Evolutionary conservation across 2,888 invertebrate genomes (phyloP), one percentile per base, ranked within the genome.

Genomic region (Arenicola marina): DNA sequence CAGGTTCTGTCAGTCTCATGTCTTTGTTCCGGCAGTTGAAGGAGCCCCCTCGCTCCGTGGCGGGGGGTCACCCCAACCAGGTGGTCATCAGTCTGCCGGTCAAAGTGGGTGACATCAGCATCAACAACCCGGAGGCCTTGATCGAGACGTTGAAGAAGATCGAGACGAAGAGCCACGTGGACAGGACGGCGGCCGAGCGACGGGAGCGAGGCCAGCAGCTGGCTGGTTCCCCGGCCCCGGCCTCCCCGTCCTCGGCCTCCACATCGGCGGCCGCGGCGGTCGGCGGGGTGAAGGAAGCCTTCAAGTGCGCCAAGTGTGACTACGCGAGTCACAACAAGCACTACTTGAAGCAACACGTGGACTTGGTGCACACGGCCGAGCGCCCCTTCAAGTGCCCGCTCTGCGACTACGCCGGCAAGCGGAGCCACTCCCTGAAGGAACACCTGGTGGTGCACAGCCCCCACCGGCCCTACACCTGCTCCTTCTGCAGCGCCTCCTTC

Each of bases 331-430:
- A 76, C 61, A 81, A 82, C 61, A 80, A 80, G 56, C 75, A 77
- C 61, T 82, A 81, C 64, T 68, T 80, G 43, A 79, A 79, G 61
- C 82, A 82, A 64, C 81, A 82, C 64, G 74, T 78, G 4, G 79
- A 79, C 56, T 69, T 80, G 7, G 80, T 81, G 2, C 82, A 82
- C 65, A 75, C 70, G 34, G 72, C 75, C n/a, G 77, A 76, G 26
- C 68, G 80, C 18, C 79, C 79, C 2, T 81, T 74, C 63, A 80
- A 80, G 62, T 82, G 82, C 63, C 80, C 80, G 1, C 79, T 76
- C 66, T 82, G 82, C 67, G 79, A 80, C 63, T 82, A 82, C 61
- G 80, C 81, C 31, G 80, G 81, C 2, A 82, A 82, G 58, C 69
- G 81, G 2, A 78, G 79, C 38, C 79, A 81, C 63, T 76, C 81